phyloP scores from a whole-genome alignment of 2,113 vertebrate species.

The Mystacornis crossleyi region DNA sequence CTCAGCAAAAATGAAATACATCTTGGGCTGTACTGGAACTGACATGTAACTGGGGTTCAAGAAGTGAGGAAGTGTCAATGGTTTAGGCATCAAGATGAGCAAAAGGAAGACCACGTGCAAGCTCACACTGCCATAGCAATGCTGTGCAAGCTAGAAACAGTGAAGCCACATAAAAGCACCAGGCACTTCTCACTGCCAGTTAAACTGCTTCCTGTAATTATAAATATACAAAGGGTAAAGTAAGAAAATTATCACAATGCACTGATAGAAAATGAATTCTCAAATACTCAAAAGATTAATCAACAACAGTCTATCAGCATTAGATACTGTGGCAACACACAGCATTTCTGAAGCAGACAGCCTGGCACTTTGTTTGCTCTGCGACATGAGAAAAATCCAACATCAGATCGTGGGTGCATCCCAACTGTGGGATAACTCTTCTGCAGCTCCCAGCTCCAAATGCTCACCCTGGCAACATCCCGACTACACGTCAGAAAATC shows the following conservation, averaged over 20 bases:
- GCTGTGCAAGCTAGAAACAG: not conserved
- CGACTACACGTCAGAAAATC: not conserved
- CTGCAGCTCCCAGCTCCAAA: constrained; percentile 12
- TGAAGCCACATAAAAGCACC: constrained; percentile 23
- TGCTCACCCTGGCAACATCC: not conserved
- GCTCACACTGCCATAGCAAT: not conserved
- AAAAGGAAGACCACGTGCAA: constrained; percentile 5
- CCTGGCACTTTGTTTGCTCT: not conserved
- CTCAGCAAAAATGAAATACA: not conserved
- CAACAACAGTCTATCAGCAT: not conserved
- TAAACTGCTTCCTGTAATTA: constrained; percentile 10
- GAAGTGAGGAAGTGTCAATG: not conserved
- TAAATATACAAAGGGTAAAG: constrained; percentile 11
- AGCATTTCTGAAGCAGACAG: not conserved
- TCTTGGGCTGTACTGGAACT: not conserved
- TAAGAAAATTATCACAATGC: not conserved
- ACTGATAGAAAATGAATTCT: not conserved
- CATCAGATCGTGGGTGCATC: not conserved
- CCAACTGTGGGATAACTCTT: not conserved
- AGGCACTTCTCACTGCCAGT: not conserved
- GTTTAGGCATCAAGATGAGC: not conserved
- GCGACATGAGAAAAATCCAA: not conserved
- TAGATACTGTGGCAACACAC: not conserved
- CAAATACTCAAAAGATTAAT: not conserved
- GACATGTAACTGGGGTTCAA: not conserved